Percentiles rank a stretch among this genome's conserved stretches.
phyloP scores from a whole-genome alignment of 1,140 invertebrate genomes.

The Drosophila littoralis region DNA sequence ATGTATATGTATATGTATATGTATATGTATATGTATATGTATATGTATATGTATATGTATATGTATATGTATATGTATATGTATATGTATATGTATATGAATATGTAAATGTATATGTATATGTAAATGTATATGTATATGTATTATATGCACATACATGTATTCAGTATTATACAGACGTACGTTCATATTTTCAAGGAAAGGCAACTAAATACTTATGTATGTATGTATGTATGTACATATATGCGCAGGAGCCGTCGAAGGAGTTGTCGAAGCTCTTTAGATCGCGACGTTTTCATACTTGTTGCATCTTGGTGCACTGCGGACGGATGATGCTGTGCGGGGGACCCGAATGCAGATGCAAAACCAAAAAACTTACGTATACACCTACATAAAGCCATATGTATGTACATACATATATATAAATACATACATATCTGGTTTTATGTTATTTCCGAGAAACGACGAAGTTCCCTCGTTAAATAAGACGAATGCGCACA shows the following conservation, averaged over 20 bases:
- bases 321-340: conserved; percentile 28
- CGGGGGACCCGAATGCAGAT: conserved; percentile 22
- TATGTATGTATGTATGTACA: conserved; percentile 7
- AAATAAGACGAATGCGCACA: conserved; percentile 57
- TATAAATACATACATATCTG: conserved; percentile 38
- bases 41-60: too few relatives aligned
- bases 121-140: too few relatives aligned
- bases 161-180: not conserved
- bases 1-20: too few relatives aligned
- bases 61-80: too few relatives aligned
- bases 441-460: conserved; percentile 71
- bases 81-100: too few relatives aligned
- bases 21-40: too few relatives aligned
- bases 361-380: conserved; percentile 21
- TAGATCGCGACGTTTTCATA: conserved; percentile 27
- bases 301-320: conserved; percentile 20
- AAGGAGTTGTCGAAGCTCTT: conserved; percentile 3
- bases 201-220: not conserved
- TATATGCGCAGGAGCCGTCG: not conserved
- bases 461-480: conserved; percentile 62
- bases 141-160: too few relatives aligned
- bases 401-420: conserved; percentile 4
- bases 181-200: not conserved
- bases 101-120: too few relatives aligned
- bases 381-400: conserved; percentile 8